phyloP scores from a whole-genome alignment of 2,113 vertebrate genomes.

The Condylura cristata region DNA sequence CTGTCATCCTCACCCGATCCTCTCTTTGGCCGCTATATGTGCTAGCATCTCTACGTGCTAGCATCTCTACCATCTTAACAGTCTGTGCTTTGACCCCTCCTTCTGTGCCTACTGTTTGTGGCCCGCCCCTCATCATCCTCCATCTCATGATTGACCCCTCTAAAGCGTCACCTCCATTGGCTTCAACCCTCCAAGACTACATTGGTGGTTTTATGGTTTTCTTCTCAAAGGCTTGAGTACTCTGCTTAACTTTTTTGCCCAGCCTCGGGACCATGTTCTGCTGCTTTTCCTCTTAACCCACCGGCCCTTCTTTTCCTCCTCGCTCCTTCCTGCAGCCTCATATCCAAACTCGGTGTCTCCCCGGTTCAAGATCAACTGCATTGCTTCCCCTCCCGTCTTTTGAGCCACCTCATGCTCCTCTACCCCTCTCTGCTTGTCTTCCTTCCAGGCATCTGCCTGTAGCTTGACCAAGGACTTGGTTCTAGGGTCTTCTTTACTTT shows the following conservation, averaged over 20 bases:
- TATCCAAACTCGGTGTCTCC: neutral
- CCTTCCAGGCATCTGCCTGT: conserved; percentile 40
- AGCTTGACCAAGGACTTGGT: conserved; percentile 36
- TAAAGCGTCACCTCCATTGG: neutral
- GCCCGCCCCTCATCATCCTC: neutral
- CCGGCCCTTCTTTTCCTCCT: conserved; percentile 31
- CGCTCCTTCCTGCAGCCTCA: conserved; percentile 29
- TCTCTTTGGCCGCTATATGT: no score
- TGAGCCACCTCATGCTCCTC: neutral
- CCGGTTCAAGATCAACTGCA: neutral
- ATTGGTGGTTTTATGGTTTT: neutral
- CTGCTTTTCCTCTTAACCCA: conserved; percentile 29
- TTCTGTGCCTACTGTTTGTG: neutral
- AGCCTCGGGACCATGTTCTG: neutral
- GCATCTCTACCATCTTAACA: neutral
- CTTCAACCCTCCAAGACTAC: neutral
- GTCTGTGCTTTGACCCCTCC: neutral
- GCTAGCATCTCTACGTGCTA: neutral
- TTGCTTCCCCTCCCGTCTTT: neutral
- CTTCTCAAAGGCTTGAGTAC: conserved; percentile 39
- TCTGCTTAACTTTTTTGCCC: conserved; percentile 33
- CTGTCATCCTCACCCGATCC: neutral
- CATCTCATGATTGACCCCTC: neutral
- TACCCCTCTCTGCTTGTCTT: neutral
- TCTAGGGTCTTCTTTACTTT: conserved; percentile 40